Percentiles rank a stretch among this genome's conserved stretches.
These are phyloP conservation scores for Glaucomys volans DNA, from an alignment of 2,113 vertebrate species.

Conservation along the genomic window DNA sequence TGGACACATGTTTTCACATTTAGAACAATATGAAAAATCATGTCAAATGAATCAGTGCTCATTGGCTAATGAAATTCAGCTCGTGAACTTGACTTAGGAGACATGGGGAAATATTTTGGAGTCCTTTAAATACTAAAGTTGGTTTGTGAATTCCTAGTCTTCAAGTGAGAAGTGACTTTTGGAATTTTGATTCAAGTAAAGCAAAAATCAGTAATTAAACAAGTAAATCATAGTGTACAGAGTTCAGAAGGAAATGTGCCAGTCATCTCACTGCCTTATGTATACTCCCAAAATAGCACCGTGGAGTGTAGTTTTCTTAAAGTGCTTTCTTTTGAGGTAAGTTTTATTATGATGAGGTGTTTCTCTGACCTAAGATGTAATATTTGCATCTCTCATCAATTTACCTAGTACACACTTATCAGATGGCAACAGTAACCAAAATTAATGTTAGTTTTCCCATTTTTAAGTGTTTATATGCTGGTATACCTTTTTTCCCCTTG, in stretches of 20 bases:
- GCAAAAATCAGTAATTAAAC: background rate
- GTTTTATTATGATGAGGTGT: background rate
- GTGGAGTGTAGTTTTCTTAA: background rate
- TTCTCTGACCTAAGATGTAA: background rate
- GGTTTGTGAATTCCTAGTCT: background rate
- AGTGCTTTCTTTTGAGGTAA: background rate
- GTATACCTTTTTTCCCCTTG: background rate
- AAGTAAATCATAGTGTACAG: too few species aligned
- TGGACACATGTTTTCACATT: background rate
- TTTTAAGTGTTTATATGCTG: background rate
- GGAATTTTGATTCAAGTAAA: background rate
- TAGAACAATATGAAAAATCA: background rate
- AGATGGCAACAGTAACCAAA: background rate
- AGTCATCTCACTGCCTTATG: fast-evolving
- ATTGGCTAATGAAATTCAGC: slow-evolving; percentile 36
- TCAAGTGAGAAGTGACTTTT: background rate
- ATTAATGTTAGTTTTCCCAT: background rate
- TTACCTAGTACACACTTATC: background rate
- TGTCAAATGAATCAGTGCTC: background rate
- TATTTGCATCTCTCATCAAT: background rate
- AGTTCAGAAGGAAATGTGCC: background rate
- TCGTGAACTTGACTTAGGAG: background rate
- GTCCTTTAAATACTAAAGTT: slow-evolving; percentile 17
- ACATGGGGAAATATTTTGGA: background rate
- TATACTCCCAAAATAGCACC: background rate